phyloP scores from a whole-genome alignment of 2,888 invertebrate genomes.

The Hoplodrina ambigua region DNA sequence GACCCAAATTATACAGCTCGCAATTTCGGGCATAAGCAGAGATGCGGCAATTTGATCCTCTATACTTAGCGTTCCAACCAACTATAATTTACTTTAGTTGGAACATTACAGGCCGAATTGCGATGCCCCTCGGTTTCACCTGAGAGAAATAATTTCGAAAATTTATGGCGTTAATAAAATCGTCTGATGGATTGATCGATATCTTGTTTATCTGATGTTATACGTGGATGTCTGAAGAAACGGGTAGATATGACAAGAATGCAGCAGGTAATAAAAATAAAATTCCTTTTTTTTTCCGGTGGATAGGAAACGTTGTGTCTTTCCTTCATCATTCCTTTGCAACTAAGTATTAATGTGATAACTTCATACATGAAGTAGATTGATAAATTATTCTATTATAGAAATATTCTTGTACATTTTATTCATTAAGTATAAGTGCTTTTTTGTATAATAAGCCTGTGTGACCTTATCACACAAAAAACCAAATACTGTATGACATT shows the following conservation, averaged over 20 bases:
- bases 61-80: conserved; percentile 72
- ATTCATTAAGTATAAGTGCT: not conserved
- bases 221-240: conserved; percentile 44
- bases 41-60: conserved; percentile 63
- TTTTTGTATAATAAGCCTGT: too few relatives aligned
- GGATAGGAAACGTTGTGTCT: not conserved
- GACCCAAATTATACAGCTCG: conserved; percentile 63
- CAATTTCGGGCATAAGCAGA: conserved; percentile 56
- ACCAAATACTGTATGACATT: too few relatives aligned
- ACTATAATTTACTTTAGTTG: conserved; percentile 79
- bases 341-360: conserved; percentile 8
- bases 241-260: conserved; percentile 48
- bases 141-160: conserved; percentile 75
- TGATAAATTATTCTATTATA: not conserved
- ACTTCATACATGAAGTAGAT: conserved; percentile 6
- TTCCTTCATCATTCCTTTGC: conserved; percentile 20
- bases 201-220: conserved; percentile 68
- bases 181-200: conserved; percentile 77
- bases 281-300: conserved; percentile 7
- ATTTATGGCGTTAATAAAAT: conserved; percentile 79
- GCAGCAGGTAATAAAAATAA: conserved; percentile 18
- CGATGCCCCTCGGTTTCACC: conserved; percentile 69
- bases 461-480: too few relatives aligned
- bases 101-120: conserved; percentile 73
- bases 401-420: not conserved